Conservation (phyloP, 2,888 invertebrate species). For the Cerastoderma edule region DNA sequence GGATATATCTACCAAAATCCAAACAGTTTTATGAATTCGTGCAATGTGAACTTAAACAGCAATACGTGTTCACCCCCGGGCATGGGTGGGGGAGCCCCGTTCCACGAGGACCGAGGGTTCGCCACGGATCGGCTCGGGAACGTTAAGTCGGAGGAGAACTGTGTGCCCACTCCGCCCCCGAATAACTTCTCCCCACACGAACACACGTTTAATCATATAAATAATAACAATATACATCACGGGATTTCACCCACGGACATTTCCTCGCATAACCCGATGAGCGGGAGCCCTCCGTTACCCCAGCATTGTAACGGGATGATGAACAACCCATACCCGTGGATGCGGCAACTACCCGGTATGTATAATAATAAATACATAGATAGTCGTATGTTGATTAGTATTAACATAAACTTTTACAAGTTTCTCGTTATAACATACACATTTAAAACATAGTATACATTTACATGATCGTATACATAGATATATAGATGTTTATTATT, state of each 20-base stretch:
- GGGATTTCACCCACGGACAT: slow-evolving; percentile 59
- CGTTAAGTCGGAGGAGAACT: slow-evolving; percentile 66
- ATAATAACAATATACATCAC: slow-evolving; percentile 50
- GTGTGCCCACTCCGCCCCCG: slow-evolving; percentile 69
- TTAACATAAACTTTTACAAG: too few relatives aligned
- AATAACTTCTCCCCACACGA: slow-evolving; percentile 61
- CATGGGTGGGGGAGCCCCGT: slow-evolving; percentile 11
- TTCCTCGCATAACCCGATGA: slow-evolving; percentile 51
- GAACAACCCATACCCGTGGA: slow-evolving; percentile 59
- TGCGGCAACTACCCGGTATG: slow-evolving; percentile 60
- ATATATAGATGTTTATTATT: too few relatives aligned
- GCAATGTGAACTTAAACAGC: slow-evolving; percentile 47
- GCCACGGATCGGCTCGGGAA: slow-evolving; percentile 8
- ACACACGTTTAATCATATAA: slow-evolving; percentile 58
- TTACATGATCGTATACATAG: too few relatives aligned
- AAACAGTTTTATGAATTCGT: slow-evolving; percentile 53
- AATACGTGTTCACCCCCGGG: slow-evolving; percentile 44
- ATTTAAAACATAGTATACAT: too few relatives aligned
- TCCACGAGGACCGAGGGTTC: slow-evolving; percentile 19
- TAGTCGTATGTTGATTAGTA: too few relatives aligned
- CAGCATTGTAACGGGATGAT: slow-evolving; percentile 60
- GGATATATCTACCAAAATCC: slow-evolving; percentile 56
- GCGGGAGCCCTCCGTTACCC: slow-evolving; percentile 50
- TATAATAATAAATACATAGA: too few relatives aligned
- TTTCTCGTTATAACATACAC: too few relatives aligned